Evolutionary conservation across 2,113 vertebrate genomes (phyloP).

Genomic region (Bubalus kerabau): DNA sequence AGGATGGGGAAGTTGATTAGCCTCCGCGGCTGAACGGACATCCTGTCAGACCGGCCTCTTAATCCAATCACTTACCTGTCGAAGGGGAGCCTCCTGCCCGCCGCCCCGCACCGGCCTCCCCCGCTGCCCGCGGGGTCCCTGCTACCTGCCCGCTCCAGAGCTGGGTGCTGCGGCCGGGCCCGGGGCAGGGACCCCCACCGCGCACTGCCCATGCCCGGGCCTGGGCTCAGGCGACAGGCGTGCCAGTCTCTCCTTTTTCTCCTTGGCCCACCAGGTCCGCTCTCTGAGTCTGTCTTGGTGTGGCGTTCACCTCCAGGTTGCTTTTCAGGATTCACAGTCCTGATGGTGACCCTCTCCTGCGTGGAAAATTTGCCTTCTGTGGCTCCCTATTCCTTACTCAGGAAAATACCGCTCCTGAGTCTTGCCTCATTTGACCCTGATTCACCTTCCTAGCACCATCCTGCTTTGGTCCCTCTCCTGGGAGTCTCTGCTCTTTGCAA

Average conservation of each 20-base stretch:
- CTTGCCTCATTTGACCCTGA: not conserved
- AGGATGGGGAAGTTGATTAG: slow-evolving; percentile 87
- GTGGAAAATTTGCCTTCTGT: not conserved
- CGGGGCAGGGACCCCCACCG: accelerated
- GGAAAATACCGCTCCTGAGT: not conserved
- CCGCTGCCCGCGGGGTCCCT: not conserved
- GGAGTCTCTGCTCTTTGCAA: not conserved
- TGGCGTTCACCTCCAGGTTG: not conserved
- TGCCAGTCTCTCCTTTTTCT: not conserved
- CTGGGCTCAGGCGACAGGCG: not conserved
- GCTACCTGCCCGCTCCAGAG: not conserved
- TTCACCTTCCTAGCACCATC: not conserved
- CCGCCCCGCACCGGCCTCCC: slow-evolving; percentile 7
- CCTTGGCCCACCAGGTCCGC: accelerated
- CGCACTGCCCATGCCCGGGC: accelerated
- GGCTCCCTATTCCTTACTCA: not conserved
- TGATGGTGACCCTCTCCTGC: not conserved
- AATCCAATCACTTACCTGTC: slow-evolving; percentile 87
- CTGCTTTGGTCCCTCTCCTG: too few species aligned
- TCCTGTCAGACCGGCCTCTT: slow-evolving; percentile 84
- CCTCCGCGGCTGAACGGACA: slow-evolving; percentile 80
- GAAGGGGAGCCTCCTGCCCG: slow-evolving; percentile 55
- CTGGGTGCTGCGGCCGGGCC: not conserved
- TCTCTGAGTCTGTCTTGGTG: not conserved
- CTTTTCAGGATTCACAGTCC: not conserved